Evolutionary conservation across 92 coral and sea anemone genomes (phyloP).

Genomic region (Palythoa grandis): DNA sequence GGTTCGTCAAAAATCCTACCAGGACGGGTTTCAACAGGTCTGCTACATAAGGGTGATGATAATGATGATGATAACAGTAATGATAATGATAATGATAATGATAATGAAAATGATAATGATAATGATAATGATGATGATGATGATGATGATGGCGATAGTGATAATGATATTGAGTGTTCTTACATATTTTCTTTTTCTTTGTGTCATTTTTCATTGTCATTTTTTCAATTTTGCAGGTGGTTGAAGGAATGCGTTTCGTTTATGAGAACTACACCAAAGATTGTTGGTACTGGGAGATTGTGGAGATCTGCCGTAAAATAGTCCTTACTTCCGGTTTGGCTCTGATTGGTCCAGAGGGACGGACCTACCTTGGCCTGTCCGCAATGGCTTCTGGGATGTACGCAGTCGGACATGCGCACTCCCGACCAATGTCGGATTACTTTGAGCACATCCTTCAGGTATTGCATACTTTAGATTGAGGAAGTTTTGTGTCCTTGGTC

Average conservation of each 20-base stretch:
- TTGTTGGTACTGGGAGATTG: conserved; percentile 85
- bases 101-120: no score
- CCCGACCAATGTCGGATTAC: conserved; percentile 73
- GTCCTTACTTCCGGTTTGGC: conserved; percentile 76
- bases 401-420: conserved; percentile 80
- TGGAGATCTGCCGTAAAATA: conserved; percentile 70
- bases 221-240: conserved; percentile 31
- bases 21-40: no score
- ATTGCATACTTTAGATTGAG: neutral
- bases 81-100: no score
- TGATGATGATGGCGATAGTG: neutral
- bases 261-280: conserved; percentile 75
- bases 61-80: no score
- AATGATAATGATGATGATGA: no score
- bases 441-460: conserved; percentile 57
- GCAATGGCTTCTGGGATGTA: conserved; percentile 87
- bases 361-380: conserved; percentile 75
- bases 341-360: conserved; percentile 77
- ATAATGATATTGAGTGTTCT: neutral
- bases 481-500: neutral
- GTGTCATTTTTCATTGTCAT: neutral
- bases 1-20: no score
- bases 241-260: conserved; percentile 78
- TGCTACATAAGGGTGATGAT: no score
- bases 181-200: neutral